A percentile compares a stretch with the other conserved stretches of the same genome.
phyloP scores from a whole-genome alignment of 2,113 vertebrate genomes.

The Bagarius yarrelli region DNA sequence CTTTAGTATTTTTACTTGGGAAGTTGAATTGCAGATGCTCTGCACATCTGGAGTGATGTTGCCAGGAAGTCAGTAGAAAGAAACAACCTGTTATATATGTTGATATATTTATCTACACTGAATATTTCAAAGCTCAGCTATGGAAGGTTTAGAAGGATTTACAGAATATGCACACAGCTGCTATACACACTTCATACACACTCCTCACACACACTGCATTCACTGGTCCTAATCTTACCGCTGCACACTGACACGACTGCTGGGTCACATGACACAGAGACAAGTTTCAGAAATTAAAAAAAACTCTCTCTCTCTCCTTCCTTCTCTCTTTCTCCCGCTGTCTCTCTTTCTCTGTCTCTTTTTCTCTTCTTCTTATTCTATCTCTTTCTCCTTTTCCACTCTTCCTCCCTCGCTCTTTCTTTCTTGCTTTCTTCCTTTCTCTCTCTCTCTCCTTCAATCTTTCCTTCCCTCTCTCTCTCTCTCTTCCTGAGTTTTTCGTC shows the following conservation, averaged over 20 bases:
- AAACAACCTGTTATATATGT: too few relatives aligned
- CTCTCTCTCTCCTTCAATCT: too few relatives aligned
- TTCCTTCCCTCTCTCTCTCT: too few relatives aligned
- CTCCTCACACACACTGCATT: background rate
- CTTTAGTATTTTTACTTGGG: background rate
- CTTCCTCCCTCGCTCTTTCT: too few relatives aligned
- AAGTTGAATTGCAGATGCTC: slow-evolving; percentile 1
- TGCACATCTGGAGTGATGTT: background rate
- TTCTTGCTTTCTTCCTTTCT: too few relatives aligned
- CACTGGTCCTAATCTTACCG: slow-evolving; percentile 23
- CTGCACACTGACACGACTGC: slow-evolving; percentile 21
- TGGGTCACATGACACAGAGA: background rate
- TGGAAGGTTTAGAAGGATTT: background rate
- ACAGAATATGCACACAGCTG: background rate
- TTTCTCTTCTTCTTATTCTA: too few relatives aligned
- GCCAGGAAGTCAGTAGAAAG: background rate
- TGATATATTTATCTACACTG: background rate
- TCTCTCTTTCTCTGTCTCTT: too few relatives aligned
- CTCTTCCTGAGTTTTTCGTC: too few relatives aligned
- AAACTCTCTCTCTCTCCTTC: too few relatives aligned
- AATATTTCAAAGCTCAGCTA: background rate
- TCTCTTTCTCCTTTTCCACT: too few relatives aligned
- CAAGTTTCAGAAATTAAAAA: background rate
- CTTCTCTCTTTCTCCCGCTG: too few relatives aligned
- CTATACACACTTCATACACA: background rate